Evolutionary conservation across 1,140 invertebrate genomes (phyloP), one percentile per base, ranked within the genome.

Genomic region (Berghia stephanieae): DNA sequence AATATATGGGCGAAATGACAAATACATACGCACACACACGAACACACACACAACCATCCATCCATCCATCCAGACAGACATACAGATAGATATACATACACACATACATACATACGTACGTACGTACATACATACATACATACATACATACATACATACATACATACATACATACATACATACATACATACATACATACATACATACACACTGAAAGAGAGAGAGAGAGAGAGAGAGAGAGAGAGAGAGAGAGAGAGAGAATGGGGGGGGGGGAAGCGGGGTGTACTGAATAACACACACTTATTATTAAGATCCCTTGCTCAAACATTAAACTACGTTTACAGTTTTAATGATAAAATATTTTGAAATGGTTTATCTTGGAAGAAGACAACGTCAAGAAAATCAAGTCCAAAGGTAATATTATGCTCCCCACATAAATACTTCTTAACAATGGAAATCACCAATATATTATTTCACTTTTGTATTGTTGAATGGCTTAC

Each of bases 101-200:
- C 63, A 67, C 63, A 67, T 38, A 67, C 63, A 67, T 38, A 67
- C 63, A 67, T 38, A 66, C 40, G 38, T 49, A 73, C 46, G 55
- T 40, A 31, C 36, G 38, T 60, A 63, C 1, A 76, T 5, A 67
- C 16, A 67, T 3, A 76, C 13, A 70, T 24, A 60, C n/a, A 60
- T 24, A 60, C 55, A 60, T 27, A 60, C 55, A 8, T 24, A 60
- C 5, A 60, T 31, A 10, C 55, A 60, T 31, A n/a, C 6, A 10
- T 5, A 60, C n/a, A 60, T 31, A 60, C 55, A 60, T 24, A n/a
- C 55, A 8, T 31, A 8, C n/a, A 60, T 24, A 6, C 6, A 10
- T 31, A 8, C 55, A 60, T 24, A 60, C 55, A 60, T 24, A 60
- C 55, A 60, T 24, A n/a, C n/a, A 8, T 8, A 27, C 70, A 73